phyloP scores from a whole-genome alignment of 1,140 invertebrate genomes.

The Polypedilum pembai region DNA sequence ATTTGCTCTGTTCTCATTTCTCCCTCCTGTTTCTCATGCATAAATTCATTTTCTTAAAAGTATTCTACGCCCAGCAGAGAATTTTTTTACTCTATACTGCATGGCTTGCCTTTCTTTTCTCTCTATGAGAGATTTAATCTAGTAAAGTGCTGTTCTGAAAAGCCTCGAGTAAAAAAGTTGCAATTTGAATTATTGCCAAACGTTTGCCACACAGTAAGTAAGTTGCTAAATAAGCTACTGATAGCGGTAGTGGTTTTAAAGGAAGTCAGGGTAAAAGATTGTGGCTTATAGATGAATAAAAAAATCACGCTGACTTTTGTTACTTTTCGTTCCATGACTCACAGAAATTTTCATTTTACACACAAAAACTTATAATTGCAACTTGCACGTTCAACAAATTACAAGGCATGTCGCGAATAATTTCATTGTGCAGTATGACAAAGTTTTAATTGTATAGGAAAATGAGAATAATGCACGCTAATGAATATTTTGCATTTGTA shows the following conservation, averaged over 20 bases:
- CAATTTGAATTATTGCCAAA: constrained; percentile 16
- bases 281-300: no score
- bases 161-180: neutral
- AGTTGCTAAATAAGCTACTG: no score
- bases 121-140: neutral
- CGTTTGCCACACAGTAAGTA: no score
- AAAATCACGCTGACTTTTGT: no score
- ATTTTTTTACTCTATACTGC: neutral
- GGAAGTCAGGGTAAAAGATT: no score
- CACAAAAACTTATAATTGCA: no score
- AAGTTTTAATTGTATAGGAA: constrained; percentile 3
- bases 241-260: no score
- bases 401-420: neutral
- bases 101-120: neutral
- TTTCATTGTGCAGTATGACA: neutral
- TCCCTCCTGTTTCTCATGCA: neutral
- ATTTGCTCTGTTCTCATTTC: no score
- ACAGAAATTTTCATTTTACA: no score
- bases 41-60: neutral
- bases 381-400: neutral
- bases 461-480: constrained; percentile 6
- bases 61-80: neutral
- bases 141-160: neutral
- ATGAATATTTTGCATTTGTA: constrained; percentile 13
- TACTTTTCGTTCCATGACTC: no score